Evolutionary conservation across 2,113 vertebrate species (phyloP), one percentile per base, ranked within the genome.

Genomic region (Gulo gulo): DNA sequence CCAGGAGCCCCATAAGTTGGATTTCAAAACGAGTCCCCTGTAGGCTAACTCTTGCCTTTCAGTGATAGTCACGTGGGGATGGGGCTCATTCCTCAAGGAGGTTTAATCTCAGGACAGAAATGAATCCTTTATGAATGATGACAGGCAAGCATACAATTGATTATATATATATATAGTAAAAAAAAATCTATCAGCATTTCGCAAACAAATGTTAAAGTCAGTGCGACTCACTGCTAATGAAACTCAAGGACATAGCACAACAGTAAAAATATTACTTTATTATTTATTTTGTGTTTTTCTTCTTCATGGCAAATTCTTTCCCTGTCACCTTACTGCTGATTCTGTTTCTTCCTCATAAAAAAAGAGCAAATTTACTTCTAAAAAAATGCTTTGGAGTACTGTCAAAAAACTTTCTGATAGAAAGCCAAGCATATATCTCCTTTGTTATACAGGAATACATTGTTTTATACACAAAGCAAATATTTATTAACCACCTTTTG

Each of bases 231-330:
- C 61, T 81, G 69, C 16, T 88, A 88, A 39, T 94, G 74, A 83
- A 69, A 79, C 29, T 73, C 20, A 89, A 83, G 47, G 12, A 39
- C 31, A 63, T 31, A 91, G 39, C 26, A 59, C 18, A 65, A 29
- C 34, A 90, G 42, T 61, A 52, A 63, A 79, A 80, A 18, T n/a
- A 39, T 59, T 82, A 23, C 23, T 95, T 88, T 36, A 50, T 92
- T 83, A 85, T 95, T 95, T 76, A 89, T 61, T 79, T 93, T 84
- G 31, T 92, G 18, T 65, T 57, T 61, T 78, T 81, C 92, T 78
- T 74, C 36, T 67, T 69, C 26, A 91, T 83, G 39, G 7, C 55
- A 92, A 86, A 36, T 89, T 93, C 15, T 87, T 94, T 79, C 63
- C 39, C 2, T 23, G 2, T 47, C 7, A 86, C 1, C 24, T 71